Evolutionary conservation across 2,888 invertebrate species (phyloP).

Genomic region (Hyalella azteca): DNA sequence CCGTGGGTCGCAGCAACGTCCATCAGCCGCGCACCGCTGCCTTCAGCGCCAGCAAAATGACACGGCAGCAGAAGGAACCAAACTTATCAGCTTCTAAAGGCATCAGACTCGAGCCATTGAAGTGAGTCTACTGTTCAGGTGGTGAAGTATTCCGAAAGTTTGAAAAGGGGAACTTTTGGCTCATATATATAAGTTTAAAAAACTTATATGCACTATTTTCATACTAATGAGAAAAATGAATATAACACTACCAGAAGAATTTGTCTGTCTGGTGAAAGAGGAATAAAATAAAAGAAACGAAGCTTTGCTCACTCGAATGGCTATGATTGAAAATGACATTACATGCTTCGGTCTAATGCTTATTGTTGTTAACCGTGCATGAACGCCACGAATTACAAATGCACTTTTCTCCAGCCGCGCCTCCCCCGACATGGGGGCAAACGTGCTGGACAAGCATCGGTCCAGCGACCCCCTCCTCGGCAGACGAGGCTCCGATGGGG

Average conservation of each 20-base stretch:
- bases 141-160: too few species aligned
- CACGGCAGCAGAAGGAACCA: neutral
- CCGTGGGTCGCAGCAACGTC: neutral
- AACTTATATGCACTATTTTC: neutral
- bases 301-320: too few species aligned
- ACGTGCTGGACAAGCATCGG: neutral
- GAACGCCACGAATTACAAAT: too few species aligned
- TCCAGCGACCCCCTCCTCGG: constrained; percentile 2
- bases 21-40: neutral
- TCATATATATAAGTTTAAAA: neutral
- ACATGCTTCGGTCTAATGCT: too few species aligned
- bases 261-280: too few species aligned
- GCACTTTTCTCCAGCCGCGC: neutral
- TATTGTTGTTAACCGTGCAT: too few species aligned
- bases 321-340: too few species aligned
- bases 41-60: constrained; percentile 28
- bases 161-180: too few species aligned
- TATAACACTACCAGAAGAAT: neutral
- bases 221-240: neutral
- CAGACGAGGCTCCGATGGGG: neutral
- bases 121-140: neutral
- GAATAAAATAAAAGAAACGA: too few species aligned
- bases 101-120: constrained; percentile 12
- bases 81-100: constrained; percentile 21
- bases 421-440: neutral